These are phyloP conservation scores for Hemibagrus guttatus DNA, from an alignment of 2,797 vertebrate species.

Conservation along the genomic window DNA sequence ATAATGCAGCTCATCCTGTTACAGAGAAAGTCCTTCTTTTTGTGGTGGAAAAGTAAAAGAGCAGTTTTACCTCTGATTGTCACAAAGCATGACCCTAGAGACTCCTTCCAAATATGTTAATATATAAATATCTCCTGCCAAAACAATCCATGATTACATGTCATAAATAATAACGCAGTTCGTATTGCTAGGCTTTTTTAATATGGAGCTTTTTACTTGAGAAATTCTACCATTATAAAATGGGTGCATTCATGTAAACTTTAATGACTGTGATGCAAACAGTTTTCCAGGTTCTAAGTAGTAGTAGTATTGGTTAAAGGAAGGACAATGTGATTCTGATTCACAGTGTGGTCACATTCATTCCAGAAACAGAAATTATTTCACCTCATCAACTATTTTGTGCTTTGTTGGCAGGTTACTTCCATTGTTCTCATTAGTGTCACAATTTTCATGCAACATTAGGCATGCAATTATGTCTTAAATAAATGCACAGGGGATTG, in stretches of 20 bases:
- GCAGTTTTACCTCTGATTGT: background rate
- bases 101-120: too few species aligned
- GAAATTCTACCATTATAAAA: background rate
- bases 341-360: background rate
- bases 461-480: constrained; percentile 75
- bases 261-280: background rate
- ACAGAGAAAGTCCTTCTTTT: background rate
- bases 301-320: background rate
- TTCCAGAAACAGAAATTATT: constrained; percentile 29
- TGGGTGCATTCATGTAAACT: background rate
- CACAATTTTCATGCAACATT: constrained; percentile 78
- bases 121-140: background rate
- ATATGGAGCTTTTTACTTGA: background rate
- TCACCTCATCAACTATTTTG: constrained; percentile 43
- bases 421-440: constrained; percentile 69
- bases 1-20: background rate
- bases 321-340: background rate
- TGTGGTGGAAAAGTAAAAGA: background rate
- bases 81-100: background rate
- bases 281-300: background rate
- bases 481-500: constrained; percentile 64
- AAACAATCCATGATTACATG: background rate
- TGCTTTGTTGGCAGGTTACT: constrained; percentile 67
- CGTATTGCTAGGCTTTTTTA: background rate
- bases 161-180: background rate